These are phyloP conservation scores for Platycheirus rosarum DNA, from an alignment of 2,888 invertebrate species.

Conservation along the genomic window DNA sequence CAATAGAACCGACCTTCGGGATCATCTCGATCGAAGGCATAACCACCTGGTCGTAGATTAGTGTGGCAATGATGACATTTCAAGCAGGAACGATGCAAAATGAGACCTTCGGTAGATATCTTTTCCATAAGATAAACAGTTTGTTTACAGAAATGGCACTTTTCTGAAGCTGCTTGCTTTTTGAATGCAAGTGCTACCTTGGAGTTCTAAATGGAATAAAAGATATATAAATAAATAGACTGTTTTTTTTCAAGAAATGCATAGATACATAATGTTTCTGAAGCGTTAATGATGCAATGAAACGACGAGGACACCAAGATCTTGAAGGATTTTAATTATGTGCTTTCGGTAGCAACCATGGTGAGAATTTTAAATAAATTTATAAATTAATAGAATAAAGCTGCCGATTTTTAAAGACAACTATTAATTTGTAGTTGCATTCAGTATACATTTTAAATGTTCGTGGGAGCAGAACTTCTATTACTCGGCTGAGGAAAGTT, in stretches of 20 bases:
- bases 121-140: constrained; percentile 97
- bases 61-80: constrained; percentile 96
- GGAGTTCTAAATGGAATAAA: constrained; percentile 83
- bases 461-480: too few species aligned
- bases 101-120: constrained; percentile 93
- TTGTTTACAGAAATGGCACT: constrained; percentile 94
- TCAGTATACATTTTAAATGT: too few species aligned
- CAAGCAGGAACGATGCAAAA: constrained; percentile 96
- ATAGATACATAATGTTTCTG: too few species aligned
- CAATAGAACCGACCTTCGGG: constrained; percentile 89
- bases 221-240: constrained; percentile 34
- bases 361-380: too few species aligned
- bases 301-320: constrained; percentile 30
- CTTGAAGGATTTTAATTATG: constrained; percentile 22
- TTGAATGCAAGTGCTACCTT: constrained; percentile 86
- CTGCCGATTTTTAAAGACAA: constrained; percentile 29
- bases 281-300: constrained; percentile 49
- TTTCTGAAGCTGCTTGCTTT: constrained; percentile 88
- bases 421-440: constrained; percentile 37
- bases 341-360: too few species aligned
- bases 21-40: constrained; percentile 88
- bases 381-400: constrained; percentile 17
- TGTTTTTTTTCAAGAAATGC: neutral
- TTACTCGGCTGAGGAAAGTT: too few species aligned
- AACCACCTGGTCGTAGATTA: constrained; percentile 90